Conservation (phyloP, 1,140 invertebrate genomes). For the Drosophila tristis region DNA sequence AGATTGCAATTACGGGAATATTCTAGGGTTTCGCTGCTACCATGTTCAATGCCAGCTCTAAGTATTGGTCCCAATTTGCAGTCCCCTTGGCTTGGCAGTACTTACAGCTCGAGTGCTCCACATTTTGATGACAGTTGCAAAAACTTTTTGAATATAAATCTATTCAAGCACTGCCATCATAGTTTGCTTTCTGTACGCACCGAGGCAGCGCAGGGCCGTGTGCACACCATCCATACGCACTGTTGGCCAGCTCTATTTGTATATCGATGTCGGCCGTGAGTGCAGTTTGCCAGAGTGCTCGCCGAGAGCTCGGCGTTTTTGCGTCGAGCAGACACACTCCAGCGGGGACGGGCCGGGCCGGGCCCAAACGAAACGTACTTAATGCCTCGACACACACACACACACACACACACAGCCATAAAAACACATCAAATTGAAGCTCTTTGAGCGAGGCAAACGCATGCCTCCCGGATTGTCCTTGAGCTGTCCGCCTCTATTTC, state of each 20-base stretch:
- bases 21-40: neutral
- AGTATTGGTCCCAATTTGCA: conserved; percentile 26
- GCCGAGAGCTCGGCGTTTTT: conserved; percentile 30
- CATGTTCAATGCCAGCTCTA: neutral
- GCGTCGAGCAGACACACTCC: conserved; percentile 1
- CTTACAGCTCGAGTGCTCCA: conserved; percentile 23
- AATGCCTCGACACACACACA: conserved; percentile 35
- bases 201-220: neutral
- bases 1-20: conserved; percentile 51
- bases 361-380: conserved; percentile 27
- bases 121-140: conserved; percentile 40
- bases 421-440: conserved; percentile 55
- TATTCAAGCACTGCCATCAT: conserved; percentile 22
- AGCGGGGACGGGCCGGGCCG: neutral
- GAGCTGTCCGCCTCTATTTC: conserved; percentile 22
- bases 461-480: conserved; percentile 49
- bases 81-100: neutral
- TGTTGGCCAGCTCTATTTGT: conserved; percentile 40
- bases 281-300: conserved; percentile 46
- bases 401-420: conserved; percentile 9
- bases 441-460: conserved; percentile 41
- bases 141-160: conserved; percentile 29
- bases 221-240: conserved; percentile 43
- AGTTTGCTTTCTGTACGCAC: conserved; percentile 24
- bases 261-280: conserved; percentile 50